Conservation (phyloP, 1,140 invertebrate genomes). For the Prorops nasuta region DNA sequence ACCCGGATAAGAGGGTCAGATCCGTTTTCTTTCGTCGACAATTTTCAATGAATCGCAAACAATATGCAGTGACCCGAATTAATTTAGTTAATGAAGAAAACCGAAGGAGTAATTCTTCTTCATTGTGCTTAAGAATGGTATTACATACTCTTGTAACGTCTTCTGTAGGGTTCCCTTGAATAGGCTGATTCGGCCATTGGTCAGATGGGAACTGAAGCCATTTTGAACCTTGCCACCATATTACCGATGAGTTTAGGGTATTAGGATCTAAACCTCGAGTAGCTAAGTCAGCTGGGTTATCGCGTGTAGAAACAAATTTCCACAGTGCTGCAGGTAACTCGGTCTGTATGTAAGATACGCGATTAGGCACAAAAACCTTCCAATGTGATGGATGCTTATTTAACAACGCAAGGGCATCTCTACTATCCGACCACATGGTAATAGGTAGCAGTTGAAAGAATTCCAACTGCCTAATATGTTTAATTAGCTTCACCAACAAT, state of each 20-base stretch:
- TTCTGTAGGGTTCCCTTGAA: no score
- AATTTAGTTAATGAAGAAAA: no score
- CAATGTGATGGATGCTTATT: not conserved
- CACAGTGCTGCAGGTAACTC: not conserved
- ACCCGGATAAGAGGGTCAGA: no score
- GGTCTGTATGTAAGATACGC: not conserved
- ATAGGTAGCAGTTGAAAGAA: not conserved
- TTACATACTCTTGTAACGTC: no score
- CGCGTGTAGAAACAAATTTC: not conserved
- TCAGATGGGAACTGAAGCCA: not conserved
- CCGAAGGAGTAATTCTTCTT: no score
- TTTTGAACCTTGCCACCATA: not conserved
- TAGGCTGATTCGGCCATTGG: not conserved
- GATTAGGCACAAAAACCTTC: conserved; percentile 1
- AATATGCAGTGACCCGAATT: no score
- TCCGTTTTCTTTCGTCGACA: no score
- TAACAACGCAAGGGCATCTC: not conserved
- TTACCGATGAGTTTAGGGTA: rapidly evolving
- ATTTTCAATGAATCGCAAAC: no score
- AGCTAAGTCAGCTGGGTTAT: conserved; percentile 7
- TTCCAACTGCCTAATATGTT: not conserved
- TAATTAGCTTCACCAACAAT: not conserved
- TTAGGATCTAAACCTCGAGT: not conserved
- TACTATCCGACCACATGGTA: conserved; percentile 3
- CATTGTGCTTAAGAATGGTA: no score